Evolutionary conservation across 2,113 vertebrate species (phyloP).

Genomic region (Xenotilapia longispinis): DNA sequence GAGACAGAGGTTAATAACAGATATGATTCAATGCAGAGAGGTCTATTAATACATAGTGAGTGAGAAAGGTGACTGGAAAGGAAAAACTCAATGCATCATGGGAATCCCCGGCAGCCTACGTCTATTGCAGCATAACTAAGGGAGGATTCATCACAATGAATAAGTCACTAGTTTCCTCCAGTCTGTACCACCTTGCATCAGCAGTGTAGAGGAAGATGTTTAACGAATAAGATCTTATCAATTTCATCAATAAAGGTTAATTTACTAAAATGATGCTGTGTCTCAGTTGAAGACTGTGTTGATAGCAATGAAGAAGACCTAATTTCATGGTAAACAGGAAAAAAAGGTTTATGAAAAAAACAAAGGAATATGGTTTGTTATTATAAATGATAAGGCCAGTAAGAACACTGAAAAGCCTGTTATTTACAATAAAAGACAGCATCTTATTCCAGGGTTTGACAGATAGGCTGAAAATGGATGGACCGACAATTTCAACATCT

Average conservation of each 20-base stretch:
- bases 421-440: neutral
- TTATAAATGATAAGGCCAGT: neutral
- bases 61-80: no score
- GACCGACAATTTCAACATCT: neutral
- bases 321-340: neutral
- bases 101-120: no score
- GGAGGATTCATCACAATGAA: neutral
- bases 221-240: neutral
- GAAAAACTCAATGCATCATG: no score
- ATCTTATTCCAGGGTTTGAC: neutral
- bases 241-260: neutral
- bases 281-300: neutral
- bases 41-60: no score
- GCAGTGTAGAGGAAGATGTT: neutral
- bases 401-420: neutral
- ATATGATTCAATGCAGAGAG: no score
- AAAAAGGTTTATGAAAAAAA: neutral
- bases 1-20: no score
- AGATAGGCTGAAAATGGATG: neutral
- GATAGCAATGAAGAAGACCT: neutral
- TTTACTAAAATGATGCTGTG: neutral
- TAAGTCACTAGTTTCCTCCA: neutral
- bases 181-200: neutral
- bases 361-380: accelerated
- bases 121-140: no score